Percentiles rank a stretch among this genome's conserved stretches.
Evolutionary conservation across 1,140 invertebrate genomes (phyloP).

Genomic region (Hypsibius dujardini): DNA sequence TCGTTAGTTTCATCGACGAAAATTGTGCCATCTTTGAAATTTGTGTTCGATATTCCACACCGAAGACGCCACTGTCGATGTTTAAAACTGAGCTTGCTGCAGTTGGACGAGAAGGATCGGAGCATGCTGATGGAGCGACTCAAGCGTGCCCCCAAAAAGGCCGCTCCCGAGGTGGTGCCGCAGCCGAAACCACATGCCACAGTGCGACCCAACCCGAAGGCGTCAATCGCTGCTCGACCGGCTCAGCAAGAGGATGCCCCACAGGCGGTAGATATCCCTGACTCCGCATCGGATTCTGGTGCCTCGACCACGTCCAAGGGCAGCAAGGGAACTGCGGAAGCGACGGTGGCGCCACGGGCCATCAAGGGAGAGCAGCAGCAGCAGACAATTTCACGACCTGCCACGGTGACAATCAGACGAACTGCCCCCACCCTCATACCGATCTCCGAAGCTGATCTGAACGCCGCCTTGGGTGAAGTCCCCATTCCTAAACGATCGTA

Average conservation of each 20-base stretch:
- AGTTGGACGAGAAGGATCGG: slow-evolving; percentile 83
- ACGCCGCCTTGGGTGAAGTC: background rate
- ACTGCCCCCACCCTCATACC: background rate
- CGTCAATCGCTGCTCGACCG: slow-evolving; percentile 18
- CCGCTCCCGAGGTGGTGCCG: slow-evolving; percentile 27
- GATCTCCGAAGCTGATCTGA: background rate
- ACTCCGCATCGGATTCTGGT: slow-evolving; percentile 20
- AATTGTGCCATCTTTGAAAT: no score
- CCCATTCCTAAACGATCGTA: background rate
- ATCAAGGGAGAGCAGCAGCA: background rate
- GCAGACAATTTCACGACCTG: background rate
- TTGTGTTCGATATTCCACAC: no score
- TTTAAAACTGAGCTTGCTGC: slow-evolving; percentile 22
- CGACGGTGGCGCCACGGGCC: background rate
- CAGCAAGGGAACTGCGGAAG: background rate
- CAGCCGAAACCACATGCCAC: slow-evolving; percentile 10
- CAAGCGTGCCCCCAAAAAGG: slow-evolving; percentile 58
- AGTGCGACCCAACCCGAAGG: slow-evolving; percentile 21
- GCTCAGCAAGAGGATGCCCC: slow-evolving; percentile 16
- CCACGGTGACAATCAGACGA: background rate
- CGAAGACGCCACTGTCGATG: no score
- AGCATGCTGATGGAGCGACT: slow-evolving; percentile 84
- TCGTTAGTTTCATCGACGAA: no score
- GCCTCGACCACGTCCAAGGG: slow-evolving; percentile 17
- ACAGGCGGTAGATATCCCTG: slow-evolving; percentile 15